Conservation (phyloP, 2,888 invertebrate genomes). For the Melangyna quadrimaculata region DNA sequence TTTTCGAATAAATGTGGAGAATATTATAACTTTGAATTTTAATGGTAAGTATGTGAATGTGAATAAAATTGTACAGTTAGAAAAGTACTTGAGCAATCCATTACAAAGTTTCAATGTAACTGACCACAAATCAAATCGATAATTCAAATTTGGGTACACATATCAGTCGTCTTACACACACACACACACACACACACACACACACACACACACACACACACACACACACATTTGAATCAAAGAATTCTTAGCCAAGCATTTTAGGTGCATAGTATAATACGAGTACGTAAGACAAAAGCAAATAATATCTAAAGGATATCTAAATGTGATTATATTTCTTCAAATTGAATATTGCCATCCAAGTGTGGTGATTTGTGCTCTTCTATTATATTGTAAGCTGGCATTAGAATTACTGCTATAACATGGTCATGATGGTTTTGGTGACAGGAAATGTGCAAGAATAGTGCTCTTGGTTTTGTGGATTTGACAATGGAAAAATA, state of each 20-base stretch:
- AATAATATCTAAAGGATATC: slow-evolving; percentile 1
- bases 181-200: too few species aligned
- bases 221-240: neutral
- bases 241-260: neutral
- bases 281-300: slow-evolving; percentile 6
- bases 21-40: neutral
- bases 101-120: slow-evolving; percentile 35
- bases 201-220: too few species aligned
- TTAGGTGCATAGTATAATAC: neutral
- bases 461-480: neutral
- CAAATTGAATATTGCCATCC: slow-evolving; percentile 8
- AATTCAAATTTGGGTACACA: slow-evolving; percentile 37
- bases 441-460: neutral
- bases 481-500: neutral
- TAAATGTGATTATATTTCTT: slow-evolving; percentile 11
- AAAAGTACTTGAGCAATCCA: neutral
- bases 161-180: too few species aligned
- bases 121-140: slow-evolving; percentile 49
- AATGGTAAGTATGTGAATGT: neutral
- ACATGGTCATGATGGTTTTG: neutral
- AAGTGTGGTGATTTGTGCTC: slow-evolving; percentile 5
- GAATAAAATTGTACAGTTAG: too few species aligned
- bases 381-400: neutral
- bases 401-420: neutral
- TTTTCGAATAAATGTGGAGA: neutral